These are phyloP conservation scores for Nematolebias whitei DNA, from an alignment of 2,113 vertebrate species.

Conservation along the genomic window DNA sequence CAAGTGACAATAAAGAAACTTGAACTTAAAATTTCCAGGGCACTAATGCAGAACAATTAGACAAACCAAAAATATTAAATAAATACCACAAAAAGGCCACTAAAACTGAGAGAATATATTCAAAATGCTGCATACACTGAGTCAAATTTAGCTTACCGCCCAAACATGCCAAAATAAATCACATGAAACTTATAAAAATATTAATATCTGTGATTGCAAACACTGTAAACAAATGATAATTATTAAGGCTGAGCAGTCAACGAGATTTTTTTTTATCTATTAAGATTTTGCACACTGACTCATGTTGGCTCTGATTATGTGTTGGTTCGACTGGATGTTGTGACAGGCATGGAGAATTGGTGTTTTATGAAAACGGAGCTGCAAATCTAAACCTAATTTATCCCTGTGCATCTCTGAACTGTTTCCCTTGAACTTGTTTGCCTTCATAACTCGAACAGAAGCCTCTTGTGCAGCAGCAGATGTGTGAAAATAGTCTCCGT, in stretches of 20 bases:
- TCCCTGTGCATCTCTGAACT: conserved; percentile 15
- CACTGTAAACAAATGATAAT: neutral
- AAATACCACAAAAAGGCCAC: too few relatives aligned
- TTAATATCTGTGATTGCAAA: neutral
- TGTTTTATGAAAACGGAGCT: conserved; percentile 23
- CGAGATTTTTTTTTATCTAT: neutral
- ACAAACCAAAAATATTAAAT: too few relatives aligned
- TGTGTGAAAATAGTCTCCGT: conserved; percentile 57
- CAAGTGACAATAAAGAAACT: too few relatives aligned
- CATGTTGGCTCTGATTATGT: conserved; percentile 4
- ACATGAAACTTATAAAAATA: too few relatives aligned
- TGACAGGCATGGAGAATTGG: conserved; percentile 9
- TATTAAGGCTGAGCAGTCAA: neutral
- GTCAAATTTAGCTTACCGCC: too few relatives aligned
- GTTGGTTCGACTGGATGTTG: conserved; percentile 19
- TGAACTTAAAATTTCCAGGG: too few relatives aligned
- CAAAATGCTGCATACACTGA: too few relatives aligned
- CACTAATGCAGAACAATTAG: too few relatives aligned
- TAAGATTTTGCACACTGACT: conserved; percentile 16
- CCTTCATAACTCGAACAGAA: conserved; percentile 50
- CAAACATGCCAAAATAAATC: too few relatives aligned
- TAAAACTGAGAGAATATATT: too few relatives aligned
- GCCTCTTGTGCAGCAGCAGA: conserved; percentile 42
- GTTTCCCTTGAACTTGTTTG: conserved; percentile 35
- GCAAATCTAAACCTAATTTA: conserved; percentile 35